phyloP scores from a whole-genome alignment of 2,888 invertebrate species.

The Coremacera marginata region DNA sequence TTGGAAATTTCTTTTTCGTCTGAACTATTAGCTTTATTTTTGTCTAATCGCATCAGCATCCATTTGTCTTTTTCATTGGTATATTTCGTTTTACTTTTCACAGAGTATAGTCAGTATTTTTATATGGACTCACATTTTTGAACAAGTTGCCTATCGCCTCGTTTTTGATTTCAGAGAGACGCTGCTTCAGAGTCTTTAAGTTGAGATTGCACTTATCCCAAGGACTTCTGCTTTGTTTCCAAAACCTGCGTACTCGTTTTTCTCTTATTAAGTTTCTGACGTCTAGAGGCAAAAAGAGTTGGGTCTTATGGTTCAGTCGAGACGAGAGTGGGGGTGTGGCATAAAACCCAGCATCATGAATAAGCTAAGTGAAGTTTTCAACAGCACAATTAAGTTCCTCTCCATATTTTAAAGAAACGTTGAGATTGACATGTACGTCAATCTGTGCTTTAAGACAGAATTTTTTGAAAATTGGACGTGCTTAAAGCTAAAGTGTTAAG shows the following conservation, averaged over 20 bases:
- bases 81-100: not conserved
- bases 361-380: too few relatives aligned
- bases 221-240: constrained; percentile 22
- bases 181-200: not conserved
- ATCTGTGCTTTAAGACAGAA: too few relatives aligned
- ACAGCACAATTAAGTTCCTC: too few relatives aligned
- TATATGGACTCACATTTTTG: not conserved
- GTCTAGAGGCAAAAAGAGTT: not conserved
- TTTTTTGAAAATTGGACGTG: too few relatives aligned
- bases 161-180: constrained; percentile 13
- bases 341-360: too few relatives aligned
- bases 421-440: too few relatives aligned
- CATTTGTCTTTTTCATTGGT: constrained; percentile 5
- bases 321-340: constrained; percentile 11
- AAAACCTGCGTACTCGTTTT: constrained; percentile 25
- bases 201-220: constrained; percentile 24
- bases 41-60: not conserved
- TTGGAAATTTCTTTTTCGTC: too few relatives aligned
- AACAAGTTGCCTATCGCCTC: not conserved
- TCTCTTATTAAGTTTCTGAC: not conserved
- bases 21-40: not conserved
- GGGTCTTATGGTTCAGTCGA: not conserved
- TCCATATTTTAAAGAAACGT: too few relatives aligned
- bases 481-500: too few relatives aligned
- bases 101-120: not conserved